Base-by-base conservation (phyloP, 1,140 invertebrate species). In the Heliconius eleuchia region DNA sequence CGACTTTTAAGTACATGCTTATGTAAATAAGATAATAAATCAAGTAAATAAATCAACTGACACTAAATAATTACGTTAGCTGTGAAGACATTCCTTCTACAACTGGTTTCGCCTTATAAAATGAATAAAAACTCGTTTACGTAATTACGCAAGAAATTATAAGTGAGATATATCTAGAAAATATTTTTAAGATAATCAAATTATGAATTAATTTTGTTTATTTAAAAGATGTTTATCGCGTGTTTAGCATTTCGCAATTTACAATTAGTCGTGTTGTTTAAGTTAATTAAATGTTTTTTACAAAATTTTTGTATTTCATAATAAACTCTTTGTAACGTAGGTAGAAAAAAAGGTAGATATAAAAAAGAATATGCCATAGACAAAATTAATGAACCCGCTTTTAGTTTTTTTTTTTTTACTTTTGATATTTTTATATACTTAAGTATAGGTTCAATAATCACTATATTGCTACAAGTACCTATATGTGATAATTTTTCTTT, bases 11-110 rank as follows among this genome's bases (percentile, higher is more conserved):
- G 60, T 66, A 66, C 11, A 66, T 76, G 74, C 66, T 76, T 76
- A 79, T 74, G 77, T 74, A 79, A 79, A 79, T 79, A 19, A 79
- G 52, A 66, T 78, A 78, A 78, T 78, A 78, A 78, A 79, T 79
- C 55, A 75, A 34, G 60, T 30, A 39, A 79, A 79, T 79, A 79
- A 79, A 79, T 79, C 78, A 55, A 30, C 30, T 75, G 78, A 75
- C 78, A 75, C 71, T 71, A 75, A 79, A 55, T 79, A 79, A 79
- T 79, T 79, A 71, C 70, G 9, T 46, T 79, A 52, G 42, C 57
- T 75, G 73, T 75, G 60, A 57, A 55, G 72, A 27, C 50, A 75
- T 79, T 71, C 27, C 78, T 71, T 71, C 46, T 70, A 79, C 30
- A 79, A 79, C 52, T 42, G 50, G 71, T 73, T 27, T 50, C 70